Evolutionary conservation across 92 coral and sea anemone species (phyloP), one percentile per base, ranked within the genome.

Genomic region (Zoanthus solanderi): DNA sequence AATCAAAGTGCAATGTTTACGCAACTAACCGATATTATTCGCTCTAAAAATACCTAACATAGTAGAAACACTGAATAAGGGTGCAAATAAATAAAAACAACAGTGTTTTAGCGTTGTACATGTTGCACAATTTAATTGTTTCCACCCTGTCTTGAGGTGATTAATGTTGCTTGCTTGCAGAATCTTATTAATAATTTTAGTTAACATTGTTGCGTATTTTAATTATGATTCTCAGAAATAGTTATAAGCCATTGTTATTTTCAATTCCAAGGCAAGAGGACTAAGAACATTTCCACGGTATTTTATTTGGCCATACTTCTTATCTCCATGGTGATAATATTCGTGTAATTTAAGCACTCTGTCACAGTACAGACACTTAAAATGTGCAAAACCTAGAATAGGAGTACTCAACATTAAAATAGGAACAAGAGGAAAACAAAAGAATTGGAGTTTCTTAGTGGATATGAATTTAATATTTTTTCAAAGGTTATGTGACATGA

Each of bases 1-100:
- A 84, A 84, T 84, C 87, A 84, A 84, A 84, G 71, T 84, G 88
- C 73, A 65, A 84, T 84, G 88, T 71, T 84, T 67, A 37, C 48
- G 88, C 66, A 58, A 0, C 66, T 58, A 66, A 28, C 77, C 44
- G 28, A 67, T 83, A 83, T 83, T 45, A 83, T 67, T 83, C 77
- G 65, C 76, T 83, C 87, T 46, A 67, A 83, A 72, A 83, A 83
- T 83, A 58, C 54, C 68, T 83, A 58, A 23, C 23, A 23, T 0
- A 58, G 66, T 58, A 58, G 17, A 58, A 58, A 58, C 66, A 58
- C 66, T 11, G 66, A 13, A 58, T 58, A 13, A 58, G 66, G 7
- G 18, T 58, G 66, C 66, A 58, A 58, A 58, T 17, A 5, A 58
- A 13, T 58, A 13, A 58, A 58, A 58, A 58, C n/a, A 17, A 14